Evolutionary conservation across 2,888 invertebrate genomes (phyloP).

Genomic region (Calameuta pallipes): DNA sequence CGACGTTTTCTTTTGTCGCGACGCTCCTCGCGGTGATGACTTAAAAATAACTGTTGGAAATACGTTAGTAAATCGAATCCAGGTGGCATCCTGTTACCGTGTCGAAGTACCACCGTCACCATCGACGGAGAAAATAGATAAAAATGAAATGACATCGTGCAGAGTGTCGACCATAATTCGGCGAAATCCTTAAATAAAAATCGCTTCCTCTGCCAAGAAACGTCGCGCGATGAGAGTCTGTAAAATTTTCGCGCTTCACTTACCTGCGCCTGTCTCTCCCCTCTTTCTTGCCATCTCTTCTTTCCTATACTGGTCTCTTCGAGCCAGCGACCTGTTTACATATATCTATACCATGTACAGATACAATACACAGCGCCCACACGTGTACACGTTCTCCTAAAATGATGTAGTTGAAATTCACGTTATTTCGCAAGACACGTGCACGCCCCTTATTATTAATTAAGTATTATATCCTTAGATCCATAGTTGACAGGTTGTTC

Average conservation of each 20-base stretch:
- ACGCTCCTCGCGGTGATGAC: neutral
- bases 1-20: neutral
- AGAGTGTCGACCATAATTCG: constrained; percentile 15
- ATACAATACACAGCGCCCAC: neutral
- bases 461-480: neutral
- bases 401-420: neutral
- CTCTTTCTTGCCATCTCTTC: neutral
- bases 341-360: neutral
- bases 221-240: neutral
- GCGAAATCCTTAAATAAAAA: constrained; percentile 22
- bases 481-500: neutral
- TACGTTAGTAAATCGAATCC: constrained; percentile 8
- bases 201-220: constrained; percentile 17
- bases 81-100: constrained; percentile 7
- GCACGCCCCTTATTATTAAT: neutral
- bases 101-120: neutral
- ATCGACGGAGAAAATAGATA: neutral
- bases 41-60: constrained; percentile 13
- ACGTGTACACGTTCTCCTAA: no score
- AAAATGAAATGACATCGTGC: neutral
- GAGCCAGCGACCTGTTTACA: neutral
- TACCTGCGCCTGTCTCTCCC: neutral
- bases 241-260: neutral
- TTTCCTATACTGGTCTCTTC: neutral
- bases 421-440: neutral